phyloP scores from a whole-genome alignment of 2,797 vertebrate genomes.

The Hozukius guyotensis region DNA sequence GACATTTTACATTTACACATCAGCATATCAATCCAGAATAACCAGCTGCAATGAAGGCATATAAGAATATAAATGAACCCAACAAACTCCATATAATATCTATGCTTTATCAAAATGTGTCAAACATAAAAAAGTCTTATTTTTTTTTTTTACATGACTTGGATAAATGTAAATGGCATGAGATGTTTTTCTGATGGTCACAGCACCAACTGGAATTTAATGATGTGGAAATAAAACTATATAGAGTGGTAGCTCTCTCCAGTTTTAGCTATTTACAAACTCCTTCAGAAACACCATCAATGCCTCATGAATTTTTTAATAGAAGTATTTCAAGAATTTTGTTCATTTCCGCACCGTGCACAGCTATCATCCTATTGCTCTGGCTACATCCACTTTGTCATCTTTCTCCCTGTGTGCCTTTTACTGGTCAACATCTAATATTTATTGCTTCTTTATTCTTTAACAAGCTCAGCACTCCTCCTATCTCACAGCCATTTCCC shows the following conservation, averaged over 20 bases:
- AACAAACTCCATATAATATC: constrained; percentile 58
- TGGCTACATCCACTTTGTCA: constrained; percentile 77
- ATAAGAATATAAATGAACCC: constrained; percentile 73
- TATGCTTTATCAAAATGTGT: constrained; percentile 72
- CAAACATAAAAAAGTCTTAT: constrained; percentile 58
- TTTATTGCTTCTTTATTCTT: constrained; percentile 87
- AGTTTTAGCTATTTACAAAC: constrained; percentile 80
- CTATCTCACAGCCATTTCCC: constrained; percentile 44
- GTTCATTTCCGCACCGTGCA: constrained; percentile 66
- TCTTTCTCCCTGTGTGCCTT: constrained; percentile 65
- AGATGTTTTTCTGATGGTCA: constrained; percentile 60
- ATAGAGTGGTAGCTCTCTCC: constrained; percentile 54
- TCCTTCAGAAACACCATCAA: constrained; percentile 60
- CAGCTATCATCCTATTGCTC: constrained; percentile 71
- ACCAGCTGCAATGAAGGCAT: constrained; percentile 69
- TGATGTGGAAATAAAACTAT: constrained; percentile 61
- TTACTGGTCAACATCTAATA: constrained; percentile 80
- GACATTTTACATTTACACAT: constrained; percentile 79
- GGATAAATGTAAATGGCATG: constrained; percentile 63
- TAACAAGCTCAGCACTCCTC: constrained; percentile 67
- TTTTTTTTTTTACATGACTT: constrained; percentile 20
- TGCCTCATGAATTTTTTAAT: constrained; percentile 75
- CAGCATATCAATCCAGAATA: constrained; percentile 73
- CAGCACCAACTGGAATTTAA: constrained; percentile 73
- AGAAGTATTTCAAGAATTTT: constrained; percentile 75